Base-by-base conservation (phyloP, 2,888 invertebrate species). In the Nebria salina region DNA sequence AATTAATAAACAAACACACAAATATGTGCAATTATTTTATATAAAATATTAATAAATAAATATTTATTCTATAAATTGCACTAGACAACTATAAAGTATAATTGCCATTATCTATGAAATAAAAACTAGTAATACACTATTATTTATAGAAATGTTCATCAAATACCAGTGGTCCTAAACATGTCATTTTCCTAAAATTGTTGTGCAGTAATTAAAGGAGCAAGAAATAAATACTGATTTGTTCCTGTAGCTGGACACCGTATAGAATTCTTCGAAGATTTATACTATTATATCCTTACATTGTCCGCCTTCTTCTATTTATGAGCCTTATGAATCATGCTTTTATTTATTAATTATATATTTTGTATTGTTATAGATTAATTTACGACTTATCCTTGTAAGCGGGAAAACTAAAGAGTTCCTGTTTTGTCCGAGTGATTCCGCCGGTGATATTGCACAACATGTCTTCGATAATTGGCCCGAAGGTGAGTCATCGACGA, bases 381-480 rank as follows among this genome's bases (percentile, higher is more conserved):
- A 98, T 91, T 93, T 99, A 90, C 95, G 97, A 89, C 93, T 99
- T 91, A 99, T 99, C 89, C 94, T 99, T 90, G 99, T 99, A 89
- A 98, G 97, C 90, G 99, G 99, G 87, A 98, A 98, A 91, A 99
- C 98, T 90, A 97, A 98, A 93, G 99, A 99, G 92, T 99, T 98
- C 92, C 93, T 97, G 88, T 99, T 99, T 92, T 95, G 94, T 89
- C 97, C 98, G 83, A 95, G 95, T 87, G 98, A 98, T 91, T 98
- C 98, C 84, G 99, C 99, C 86, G 97, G 98, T 86, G 98, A 99
- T 90, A 98, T 99, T 90, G 98, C 99, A 86, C 97, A 98, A 91
- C 95, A 97, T 92, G 98, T 99, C 88, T 99, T 98, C 92, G 98
- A 98, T 90, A 97, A 98, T 90, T 99, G 99, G 99, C 98, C 99